Percentiles rank a stretch among this genome's conserved stretches.
Evolutionary conservation across 2,797 vertebrate genomes (phyloP).

Genomic region (Lutra lutra): DNA sequence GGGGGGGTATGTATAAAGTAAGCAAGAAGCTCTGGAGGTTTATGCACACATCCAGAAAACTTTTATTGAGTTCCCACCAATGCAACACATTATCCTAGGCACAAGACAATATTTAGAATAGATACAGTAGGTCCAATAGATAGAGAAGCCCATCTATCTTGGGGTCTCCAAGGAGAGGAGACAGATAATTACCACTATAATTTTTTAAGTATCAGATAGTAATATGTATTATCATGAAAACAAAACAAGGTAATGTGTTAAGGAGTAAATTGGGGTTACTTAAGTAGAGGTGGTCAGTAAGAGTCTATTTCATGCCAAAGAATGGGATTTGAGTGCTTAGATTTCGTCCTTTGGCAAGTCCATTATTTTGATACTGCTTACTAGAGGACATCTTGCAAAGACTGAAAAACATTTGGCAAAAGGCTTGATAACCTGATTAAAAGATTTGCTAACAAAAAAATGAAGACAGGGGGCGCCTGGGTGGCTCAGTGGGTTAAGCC

Average conservation of each 20-base stretch:
- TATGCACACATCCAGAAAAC: background rate
- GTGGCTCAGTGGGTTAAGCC: no score
- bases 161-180: background rate
- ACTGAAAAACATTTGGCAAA: background rate
- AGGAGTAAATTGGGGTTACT: background rate
- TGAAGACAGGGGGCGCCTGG: no score
- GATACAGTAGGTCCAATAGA: background rate
- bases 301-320: background rate
- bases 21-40: background rate
- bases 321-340: background rate
- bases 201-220: background rate
- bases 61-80: background rate
- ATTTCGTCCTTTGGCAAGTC: background rate
- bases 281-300: background rate
- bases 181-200: background rate
- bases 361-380: background rate
- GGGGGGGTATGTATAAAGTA: background rate
- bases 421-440: background rate
- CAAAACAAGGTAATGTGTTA: background rate
- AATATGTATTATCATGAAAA: background rate
- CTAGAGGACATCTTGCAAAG: background rate
- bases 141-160: background rate
- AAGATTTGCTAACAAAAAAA: background rate
- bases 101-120: background rate
- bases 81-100: background rate